Evolutionary conservation across 1,140 invertebrate species (phyloP).

Genomic region (Nixonia krombeini): DNA sequence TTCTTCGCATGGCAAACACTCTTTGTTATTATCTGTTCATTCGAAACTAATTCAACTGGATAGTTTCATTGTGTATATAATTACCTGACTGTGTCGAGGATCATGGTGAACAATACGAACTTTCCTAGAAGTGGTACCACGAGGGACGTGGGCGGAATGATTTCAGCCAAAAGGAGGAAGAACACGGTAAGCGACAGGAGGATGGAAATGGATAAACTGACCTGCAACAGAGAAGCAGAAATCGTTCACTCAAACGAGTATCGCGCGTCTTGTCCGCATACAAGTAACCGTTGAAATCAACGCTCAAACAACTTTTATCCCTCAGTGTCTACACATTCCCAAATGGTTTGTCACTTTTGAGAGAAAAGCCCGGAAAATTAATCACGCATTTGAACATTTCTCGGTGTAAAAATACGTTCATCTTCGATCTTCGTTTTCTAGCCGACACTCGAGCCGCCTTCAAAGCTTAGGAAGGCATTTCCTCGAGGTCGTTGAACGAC

Average conservation of each 20-base stretch:
- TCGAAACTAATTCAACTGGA: too few relatives aligned
- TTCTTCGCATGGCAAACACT: too few relatives aligned
- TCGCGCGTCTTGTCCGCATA: neutral
- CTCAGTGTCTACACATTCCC: too few relatives aligned
- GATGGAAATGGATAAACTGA: constrained; percentile 98
- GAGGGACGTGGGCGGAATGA: constrained; percentile 98
- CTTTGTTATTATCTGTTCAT: too few relatives aligned
- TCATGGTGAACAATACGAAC: constrained; percentile 99
- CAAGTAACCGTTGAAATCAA: too few relatives aligned
- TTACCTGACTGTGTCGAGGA: constrained; percentile 96
- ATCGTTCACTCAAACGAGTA: constrained; percentile 15
- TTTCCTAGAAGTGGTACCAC: constrained; percentile 98
- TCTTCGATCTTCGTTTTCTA: constrained; percentile 7
- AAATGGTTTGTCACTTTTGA: too few relatives aligned
- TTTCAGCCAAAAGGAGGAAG: constrained; percentile 97
- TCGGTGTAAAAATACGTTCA: too few relatives aligned
- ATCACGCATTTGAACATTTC: too few relatives aligned
- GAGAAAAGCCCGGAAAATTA: too few relatives aligned
- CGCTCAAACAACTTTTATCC: too few relatives aligned
- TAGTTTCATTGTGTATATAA: constrained; percentile 10
- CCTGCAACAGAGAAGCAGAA: constrained; percentile 69
- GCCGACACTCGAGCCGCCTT: constrained; percentile 10
- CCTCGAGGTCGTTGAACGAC: too few relatives aligned
- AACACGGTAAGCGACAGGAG: constrained; percentile 99
- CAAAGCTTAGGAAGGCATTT: constrained; percentile 1